These are phyloP conservation scores for Pantelozetes paolii DNA, from an alignment of 2,888 invertebrate genomes.

Conservation along the genomic window DNA sequence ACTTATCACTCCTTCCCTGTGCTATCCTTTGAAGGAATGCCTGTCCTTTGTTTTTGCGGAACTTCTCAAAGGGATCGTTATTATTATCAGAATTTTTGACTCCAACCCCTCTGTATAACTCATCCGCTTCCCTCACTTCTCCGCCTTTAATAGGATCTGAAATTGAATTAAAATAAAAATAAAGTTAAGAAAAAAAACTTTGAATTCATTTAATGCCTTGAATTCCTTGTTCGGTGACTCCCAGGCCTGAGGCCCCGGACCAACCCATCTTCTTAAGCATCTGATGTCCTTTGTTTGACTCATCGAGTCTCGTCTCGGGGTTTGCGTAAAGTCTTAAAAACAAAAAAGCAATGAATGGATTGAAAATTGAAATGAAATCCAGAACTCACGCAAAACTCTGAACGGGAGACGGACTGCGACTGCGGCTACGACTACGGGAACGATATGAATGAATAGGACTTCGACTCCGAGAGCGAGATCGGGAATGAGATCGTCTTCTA, in stretches of 20 bases:
- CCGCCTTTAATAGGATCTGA: conserved; percentile 85
- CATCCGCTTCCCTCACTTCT: conserved; percentile 78
- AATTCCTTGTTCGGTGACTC: conserved; percentile 90
- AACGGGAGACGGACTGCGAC: conserved; percentile 58
- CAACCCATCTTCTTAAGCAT: conserved; percentile 95
- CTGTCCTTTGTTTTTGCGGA: conserved; percentile 90
- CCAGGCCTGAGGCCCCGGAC: conserved; percentile 82
- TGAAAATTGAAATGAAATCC: not conserved
- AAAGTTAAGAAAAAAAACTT: not conserved
- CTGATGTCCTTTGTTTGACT: conserved; percentile 93
- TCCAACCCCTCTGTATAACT: conserved; percentile 93
- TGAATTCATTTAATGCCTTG: conserved; percentile 54
- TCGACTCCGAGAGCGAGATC: conserved; percentile 47
- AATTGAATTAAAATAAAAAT: not conserved
- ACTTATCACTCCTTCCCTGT: conserved; percentile 36
- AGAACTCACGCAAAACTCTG: conserved; percentile 14
- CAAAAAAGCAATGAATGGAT: not conserved
- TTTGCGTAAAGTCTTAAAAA: conserved; percentile 7
- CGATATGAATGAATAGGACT: conserved; percentile 36
- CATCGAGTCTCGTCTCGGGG: conserved; percentile 57
- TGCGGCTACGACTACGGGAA: conserved; percentile 44
- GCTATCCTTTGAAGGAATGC: conserved; percentile 92
- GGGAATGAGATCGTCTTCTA: conserved; percentile 42
- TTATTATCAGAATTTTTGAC: conserved; percentile 60
- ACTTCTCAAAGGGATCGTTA: conserved; percentile 94